These are phyloP conservation scores for Australoheros scitulus DNA, from an alignment of 2,113 vertebrate genomes.

Conservation along the genomic window DNA sequence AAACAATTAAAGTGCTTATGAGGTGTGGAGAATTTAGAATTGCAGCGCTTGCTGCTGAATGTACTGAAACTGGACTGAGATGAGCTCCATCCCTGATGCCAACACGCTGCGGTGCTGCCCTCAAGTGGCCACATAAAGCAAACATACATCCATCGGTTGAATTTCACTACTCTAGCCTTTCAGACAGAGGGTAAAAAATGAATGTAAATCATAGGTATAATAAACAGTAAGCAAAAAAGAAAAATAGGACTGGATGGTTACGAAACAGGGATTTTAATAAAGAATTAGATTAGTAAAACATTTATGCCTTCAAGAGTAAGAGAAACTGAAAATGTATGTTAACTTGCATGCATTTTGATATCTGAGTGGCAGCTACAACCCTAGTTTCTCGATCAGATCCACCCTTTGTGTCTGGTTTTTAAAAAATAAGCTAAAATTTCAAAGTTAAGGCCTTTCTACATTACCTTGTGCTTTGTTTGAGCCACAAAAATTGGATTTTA, in stretches of 20 bases:
- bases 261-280: too few species aligned
- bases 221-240: not conserved
- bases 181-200: not conserved
- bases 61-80: not conserved
- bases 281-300: not conserved
- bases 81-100: not conserved
- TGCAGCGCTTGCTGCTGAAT: not conserved
- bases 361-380: conserved; percentile 9
- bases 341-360: not conserved
- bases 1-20: conserved; percentile 1
- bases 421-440: too few species aligned
- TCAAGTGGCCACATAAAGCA: conserved; percentile 52
- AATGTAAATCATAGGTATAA: not conserved
- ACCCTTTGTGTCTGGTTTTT: too few species aligned
- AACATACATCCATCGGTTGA: not conserved
- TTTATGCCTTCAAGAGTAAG: not conserved
- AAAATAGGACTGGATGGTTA: too few species aligned
- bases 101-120: conserved; percentile 59
- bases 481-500: not conserved
- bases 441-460: not conserved
- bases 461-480: not conserved
- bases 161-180: not conserved
- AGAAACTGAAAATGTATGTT: too few species aligned
- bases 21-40: not conserved
- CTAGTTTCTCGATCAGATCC: not conserved